Conservation (phyloP, 37 sponge, comb jelly and placozoan species). For the Hexactinellida sp. region DNA sequence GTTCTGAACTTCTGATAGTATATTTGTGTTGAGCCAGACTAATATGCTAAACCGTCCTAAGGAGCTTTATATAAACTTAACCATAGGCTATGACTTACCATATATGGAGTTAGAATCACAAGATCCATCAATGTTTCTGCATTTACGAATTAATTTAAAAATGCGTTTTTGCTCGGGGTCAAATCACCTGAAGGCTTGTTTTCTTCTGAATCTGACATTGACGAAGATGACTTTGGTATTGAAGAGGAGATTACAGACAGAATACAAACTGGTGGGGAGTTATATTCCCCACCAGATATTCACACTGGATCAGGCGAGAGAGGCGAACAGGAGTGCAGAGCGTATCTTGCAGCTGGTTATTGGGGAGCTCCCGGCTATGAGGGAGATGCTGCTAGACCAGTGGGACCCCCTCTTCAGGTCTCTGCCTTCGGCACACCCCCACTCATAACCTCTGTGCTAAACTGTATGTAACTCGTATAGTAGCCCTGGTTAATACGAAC, state of each 20-base stretch:
- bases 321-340: not conserved
- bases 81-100: too few relatives aligned
- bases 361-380: not conserved
- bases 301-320: not conserved
- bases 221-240: not conserved
- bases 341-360: not conserved
- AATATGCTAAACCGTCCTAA: not conserved
- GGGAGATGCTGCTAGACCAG: not conserved
- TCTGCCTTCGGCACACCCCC: not conserved
- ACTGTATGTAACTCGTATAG: not conserved
- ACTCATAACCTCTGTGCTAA: not conserved
- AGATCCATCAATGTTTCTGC: not conserved
- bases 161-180: not conserved
- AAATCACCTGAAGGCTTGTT: not conserved
- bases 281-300: not conserved
- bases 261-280: not conserved
- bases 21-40: not conserved
- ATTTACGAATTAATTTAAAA: not conserved
- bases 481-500: not conserved
- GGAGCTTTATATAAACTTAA: not conserved
- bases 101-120: not conserved
- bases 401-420: not conserved
- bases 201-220: not conserved
- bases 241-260: slow-evolving; percentile 6
- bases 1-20: not conserved